Conservation (phyloP, 2,888 invertebrate species). For the Sialis lutaria region DNA sequence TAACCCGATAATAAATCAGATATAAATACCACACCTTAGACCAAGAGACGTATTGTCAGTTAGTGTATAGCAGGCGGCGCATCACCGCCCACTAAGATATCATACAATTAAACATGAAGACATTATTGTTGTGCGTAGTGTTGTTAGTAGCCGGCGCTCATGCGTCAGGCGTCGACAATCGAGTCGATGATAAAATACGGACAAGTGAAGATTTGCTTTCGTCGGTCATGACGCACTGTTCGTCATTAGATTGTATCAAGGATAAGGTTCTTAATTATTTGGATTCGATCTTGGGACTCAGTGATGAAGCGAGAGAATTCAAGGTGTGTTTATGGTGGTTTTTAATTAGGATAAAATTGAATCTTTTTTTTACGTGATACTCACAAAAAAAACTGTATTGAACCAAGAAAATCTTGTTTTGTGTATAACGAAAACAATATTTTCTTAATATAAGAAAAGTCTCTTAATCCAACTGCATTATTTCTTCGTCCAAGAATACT, state of each 20-base stretch:
- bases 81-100: slow-evolving; percentile 11
- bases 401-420: too few relatives aligned
- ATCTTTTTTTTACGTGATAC: too few relatives aligned
- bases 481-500: too few relatives aligned
- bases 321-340: slow-evolving; percentile 15
- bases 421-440: too few relatives aligned
- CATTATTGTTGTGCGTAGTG: too few relatives aligned
- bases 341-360: too few relatives aligned
- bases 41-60: too few relatives aligned
- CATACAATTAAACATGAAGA: slow-evolving; percentile 17
- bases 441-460: too few relatives aligned
- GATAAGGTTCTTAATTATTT: slow-evolving; percentile 59
- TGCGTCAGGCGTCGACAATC: slow-evolving; percentile 30
- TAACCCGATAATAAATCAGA: slow-evolving; percentile 33
- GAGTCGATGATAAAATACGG: slow-evolving; percentile 36
- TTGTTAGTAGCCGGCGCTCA: slow-evolving; percentile 26
- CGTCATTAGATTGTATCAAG: slow-evolving; percentile 56
- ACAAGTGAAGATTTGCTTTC: slow-evolving; percentile 53
- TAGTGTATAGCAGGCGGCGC: too few relatives aligned
- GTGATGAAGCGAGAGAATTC: slow-evolving; percentile 38
- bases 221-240: slow-evolving; percentile 55
- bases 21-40: slow-evolving; percentile 51
- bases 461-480: too few relatives aligned
- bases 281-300: slow-evolving; percentile 48
- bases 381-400: too few relatives aligned